phyloP scores from a whole-genome alignment of 2,113 vertebrate species.

The Oriolus oriolus region DNA sequence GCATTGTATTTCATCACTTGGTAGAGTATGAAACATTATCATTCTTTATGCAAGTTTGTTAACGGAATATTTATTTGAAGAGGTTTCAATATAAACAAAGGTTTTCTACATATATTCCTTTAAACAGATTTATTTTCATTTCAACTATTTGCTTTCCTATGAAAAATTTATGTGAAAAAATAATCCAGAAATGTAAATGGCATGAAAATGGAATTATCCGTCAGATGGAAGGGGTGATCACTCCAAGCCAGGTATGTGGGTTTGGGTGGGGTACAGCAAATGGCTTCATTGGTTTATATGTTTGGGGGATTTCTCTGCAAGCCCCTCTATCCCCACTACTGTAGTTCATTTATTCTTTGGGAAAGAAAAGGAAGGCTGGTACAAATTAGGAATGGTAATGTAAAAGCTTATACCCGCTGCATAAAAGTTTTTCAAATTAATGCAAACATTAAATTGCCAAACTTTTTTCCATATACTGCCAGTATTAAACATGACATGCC shows the following conservation, averaged over 20 bases:
- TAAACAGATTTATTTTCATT: conserved; percentile 76
- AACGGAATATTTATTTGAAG: conserved; percentile 77
- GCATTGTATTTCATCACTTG: conserved; percentile 73
- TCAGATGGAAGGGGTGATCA: neutral
- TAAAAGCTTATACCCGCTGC: conserved; percentile 63
- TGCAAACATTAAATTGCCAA: conserved; percentile 72
- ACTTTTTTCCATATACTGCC: conserved; percentile 56
- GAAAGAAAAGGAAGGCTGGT: conserved; percentile 59
- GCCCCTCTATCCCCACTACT: neutral
- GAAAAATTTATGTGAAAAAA: conserved; percentile 63
- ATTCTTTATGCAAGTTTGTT: conserved; percentile 74
- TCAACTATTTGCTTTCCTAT: conserved; percentile 74
- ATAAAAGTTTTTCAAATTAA: conserved; percentile 69
- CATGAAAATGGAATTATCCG: conserved; percentile 65
- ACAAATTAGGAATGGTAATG: conserved; percentile 75
- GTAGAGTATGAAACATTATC: conserved; percentile 70
- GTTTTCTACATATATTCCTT: conserved; percentile 65
- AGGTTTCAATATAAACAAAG: conserved; percentile 74
- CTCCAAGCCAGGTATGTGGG: conserved; percentile 6
- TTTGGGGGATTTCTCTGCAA: conserved; percentile 9
- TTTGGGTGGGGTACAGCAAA: conserved; percentile 32
- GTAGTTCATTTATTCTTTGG: conserved; percentile 51
- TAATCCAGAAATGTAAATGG: conserved; percentile 49
- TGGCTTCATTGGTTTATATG: neutral
- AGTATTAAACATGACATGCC: conserved; percentile 69